Evolutionary conservation across 2,888 invertebrate species (phyloP), one percentile per base, ranked within the genome.

Genomic region (Drosophila neonasuta): DNA sequence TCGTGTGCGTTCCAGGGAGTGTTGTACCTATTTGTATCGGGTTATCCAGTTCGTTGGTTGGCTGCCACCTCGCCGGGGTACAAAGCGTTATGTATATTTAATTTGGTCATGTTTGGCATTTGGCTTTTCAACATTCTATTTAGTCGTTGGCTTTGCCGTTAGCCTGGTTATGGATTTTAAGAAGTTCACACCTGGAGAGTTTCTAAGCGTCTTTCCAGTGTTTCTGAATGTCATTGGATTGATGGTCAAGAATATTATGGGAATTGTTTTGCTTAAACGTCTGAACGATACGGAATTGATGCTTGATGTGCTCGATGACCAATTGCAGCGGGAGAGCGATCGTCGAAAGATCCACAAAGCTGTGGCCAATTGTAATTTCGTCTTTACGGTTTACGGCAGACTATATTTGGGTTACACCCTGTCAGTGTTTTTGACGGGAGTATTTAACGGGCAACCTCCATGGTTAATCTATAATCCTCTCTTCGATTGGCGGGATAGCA

Each of bases 31-130:
- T 24, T 50, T 75, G 0, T 51, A 66, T 32, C 15, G 66, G 6
- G 61, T 20, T n/a, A 68, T 74, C 59, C 46, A 52, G 15, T 44
- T 71, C 0, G 30, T 77, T 2, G 81, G 79, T 0, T 80, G 74
- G 72, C 41, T 36, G 5, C 72, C 72, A 10, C 77, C 77, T 6
- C 50, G 67, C 11, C 13, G 48, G 41, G 71, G 66, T 7, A 0
- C 39, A 0, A 10, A 29, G 8, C 59, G 70, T 2, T 77, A 61
- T 41, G 11, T 73, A 0, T 81, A 79, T 5, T 17, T 68, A 2
- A 17, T 68, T 5, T 81, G 72, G 68, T 58, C 66, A 0, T 46
- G 50, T 0, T 13, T 63, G 6, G 49, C 68, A 0, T 67, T 65
- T 17, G 42, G 45, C 2, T 51, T 72, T 34, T 49, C 36, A 11